Evolutionary conservation across 2,888 invertebrate genomes (phyloP).

Genomic region (Patella pellucida): DNA sequence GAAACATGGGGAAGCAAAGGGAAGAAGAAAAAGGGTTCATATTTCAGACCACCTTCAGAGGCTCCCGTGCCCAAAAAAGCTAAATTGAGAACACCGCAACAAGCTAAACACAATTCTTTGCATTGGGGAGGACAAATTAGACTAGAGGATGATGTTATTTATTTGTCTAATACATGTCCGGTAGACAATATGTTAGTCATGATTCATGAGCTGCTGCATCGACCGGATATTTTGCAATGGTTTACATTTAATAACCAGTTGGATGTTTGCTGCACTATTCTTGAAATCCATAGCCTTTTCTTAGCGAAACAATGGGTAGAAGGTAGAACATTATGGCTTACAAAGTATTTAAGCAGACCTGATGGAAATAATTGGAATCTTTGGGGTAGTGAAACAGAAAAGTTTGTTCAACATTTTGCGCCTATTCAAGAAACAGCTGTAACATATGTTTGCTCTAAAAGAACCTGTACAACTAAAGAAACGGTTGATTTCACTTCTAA

Average conservation of each 20-base stretch:
- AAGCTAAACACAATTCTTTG: neutral
- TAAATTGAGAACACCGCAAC: neutral
- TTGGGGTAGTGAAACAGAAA: neutral
- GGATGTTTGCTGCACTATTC: neutral
- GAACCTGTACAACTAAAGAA: neutral
- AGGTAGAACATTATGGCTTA: neutral
- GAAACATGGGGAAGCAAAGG: neutral
- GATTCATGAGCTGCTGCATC: neutral
- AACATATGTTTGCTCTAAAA: neutral
- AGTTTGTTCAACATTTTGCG: neutral
- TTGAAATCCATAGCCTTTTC: neutral
- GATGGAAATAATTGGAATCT: neutral
- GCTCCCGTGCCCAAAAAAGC: neutral
- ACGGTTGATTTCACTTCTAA: too few species aligned
- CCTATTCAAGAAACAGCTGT: neutral
- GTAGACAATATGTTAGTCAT: neutral
- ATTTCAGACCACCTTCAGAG: neutral
- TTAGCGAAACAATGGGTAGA: neutral
- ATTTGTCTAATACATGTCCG: neutral
- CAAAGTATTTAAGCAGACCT: neutral
- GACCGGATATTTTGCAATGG: neutral
- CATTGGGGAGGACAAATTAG: neutral
- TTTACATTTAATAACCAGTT: neutral
- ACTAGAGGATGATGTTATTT: neutral
- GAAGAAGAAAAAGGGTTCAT: neutral